Base-by-base conservation (phyloP, 1,140 invertebrate genomes). In the Zaprionus taronus region DNA sequence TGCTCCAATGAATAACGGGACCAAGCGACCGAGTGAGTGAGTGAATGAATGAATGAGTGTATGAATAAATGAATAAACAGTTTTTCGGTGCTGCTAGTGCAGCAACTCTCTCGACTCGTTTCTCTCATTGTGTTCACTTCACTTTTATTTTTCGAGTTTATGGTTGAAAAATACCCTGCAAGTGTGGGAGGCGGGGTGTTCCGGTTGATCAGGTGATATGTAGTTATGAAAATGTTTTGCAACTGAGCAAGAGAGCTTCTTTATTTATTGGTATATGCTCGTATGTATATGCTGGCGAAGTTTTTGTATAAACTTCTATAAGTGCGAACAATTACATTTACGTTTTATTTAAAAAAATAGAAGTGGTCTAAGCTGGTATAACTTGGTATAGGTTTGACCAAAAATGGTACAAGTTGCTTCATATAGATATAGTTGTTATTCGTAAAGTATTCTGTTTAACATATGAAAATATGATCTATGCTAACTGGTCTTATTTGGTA, bases 1-100 rank as follows among this genome's bases (percentile, higher is more conserved):
- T 75, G 72, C 44, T 56, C 41, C 69, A 63, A 65, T 72, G 73
- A 65, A 76, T 65, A 72, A 77, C 70, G 44, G 71, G 70, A 63
- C 62, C 57, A 57, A 60, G 28, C 60, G 49, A 51, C 71, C 36
- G n/a, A 61, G 9, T 62, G 57, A 60, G 56, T 62, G 67, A 28
- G 34, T 70, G 58, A 55, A 28, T 64, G 61, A 57, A 34, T 38
- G 70, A 77, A 38, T 72, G 67, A 76, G 53, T 70, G 58, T 74
- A 38, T 61, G 63, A 28, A 51, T 69, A 58, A 61, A 20, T 38
- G 53, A 31, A 58, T 72, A 64, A 66, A 66, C 63, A 66, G 63
- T 55, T 66, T 55, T 24, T 28, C 9, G 22, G 24, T 14, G 24
- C 64, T 56, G 62, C 28, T 47, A 44, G 28, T 31, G 28, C 31